phyloP scores from a whole-genome alignment of 2,797 vertebrate species.

The Tapirus indicus region DNA sequence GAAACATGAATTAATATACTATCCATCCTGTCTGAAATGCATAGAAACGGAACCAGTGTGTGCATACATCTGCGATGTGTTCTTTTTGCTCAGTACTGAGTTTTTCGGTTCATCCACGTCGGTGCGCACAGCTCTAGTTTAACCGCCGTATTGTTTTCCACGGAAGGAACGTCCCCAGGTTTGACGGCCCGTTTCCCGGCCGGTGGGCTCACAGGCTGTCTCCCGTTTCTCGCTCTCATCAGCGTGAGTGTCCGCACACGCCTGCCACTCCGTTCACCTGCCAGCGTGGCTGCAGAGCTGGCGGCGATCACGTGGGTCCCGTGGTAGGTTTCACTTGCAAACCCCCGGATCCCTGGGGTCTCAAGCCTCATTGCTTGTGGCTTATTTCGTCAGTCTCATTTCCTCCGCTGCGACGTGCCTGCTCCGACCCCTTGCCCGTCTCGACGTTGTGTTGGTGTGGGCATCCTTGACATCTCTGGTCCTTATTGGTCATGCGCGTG shows the following conservation, averaged over 20 bases:
- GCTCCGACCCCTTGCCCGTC: no score
- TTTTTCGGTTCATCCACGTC: no score
- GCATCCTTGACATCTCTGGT: accelerated
- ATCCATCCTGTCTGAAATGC: no score
- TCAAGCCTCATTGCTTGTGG: no score
- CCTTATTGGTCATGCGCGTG: background rate
- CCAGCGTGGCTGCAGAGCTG: no score
- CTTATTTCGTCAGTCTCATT: background rate
- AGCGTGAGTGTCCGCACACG: background rate
- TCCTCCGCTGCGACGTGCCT: background rate
- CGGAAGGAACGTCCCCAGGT: no score
- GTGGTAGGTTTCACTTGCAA: background rate
- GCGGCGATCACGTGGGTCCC: background rate
- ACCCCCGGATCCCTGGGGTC: background rate
- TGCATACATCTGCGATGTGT: no score
- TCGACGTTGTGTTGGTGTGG: background rate
- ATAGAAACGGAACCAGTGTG: no score
- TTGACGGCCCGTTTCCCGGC: no score
- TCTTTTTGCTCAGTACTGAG: no score
- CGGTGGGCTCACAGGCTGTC: background rate
- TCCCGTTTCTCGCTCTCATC: background rate
- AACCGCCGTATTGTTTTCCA: background rate
- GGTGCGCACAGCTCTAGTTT: background rate
- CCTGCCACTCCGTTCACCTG: no score
- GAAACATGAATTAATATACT: no score